A percentile compares a stretch with the other conserved stretches of the same genome.
Evolutionary conservation across 2,113 vertebrate genomes (phyloP).

Genomic region (Pteruthius melanotis): DNA sequence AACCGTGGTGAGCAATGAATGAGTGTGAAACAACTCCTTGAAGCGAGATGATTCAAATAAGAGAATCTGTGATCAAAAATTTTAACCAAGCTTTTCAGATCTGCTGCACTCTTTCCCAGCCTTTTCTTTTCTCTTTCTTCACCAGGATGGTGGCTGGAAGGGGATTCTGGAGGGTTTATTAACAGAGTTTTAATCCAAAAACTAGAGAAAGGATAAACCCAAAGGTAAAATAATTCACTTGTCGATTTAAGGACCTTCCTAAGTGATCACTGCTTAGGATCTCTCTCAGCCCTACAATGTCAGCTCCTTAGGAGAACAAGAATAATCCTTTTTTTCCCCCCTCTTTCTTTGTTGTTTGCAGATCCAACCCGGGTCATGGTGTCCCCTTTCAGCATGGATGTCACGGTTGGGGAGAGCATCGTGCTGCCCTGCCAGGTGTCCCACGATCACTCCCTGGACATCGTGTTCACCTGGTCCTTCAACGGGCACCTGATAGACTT

Average conservation of each 20-base stretch:
- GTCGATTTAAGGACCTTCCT: background rate
- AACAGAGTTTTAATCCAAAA: background rate
- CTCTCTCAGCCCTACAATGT: background rate
- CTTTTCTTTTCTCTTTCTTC: background rate
- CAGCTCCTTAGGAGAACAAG: background rate
- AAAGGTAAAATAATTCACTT: background rate
- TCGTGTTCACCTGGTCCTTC: conserved; percentile 94
- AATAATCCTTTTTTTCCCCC: accelerated
- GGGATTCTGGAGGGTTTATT: background rate
- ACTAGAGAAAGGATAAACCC: background rate
- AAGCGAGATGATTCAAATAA: background rate
- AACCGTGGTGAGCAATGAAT: background rate
- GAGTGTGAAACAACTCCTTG: background rate
- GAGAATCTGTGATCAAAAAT: background rate
- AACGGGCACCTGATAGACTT: conserved; percentile 95
- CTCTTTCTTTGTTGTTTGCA: conserved; percentile 47
- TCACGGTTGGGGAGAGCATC: conserved; percentile 94
- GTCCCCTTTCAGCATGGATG: conserved; percentile 87
- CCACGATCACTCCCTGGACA: conserved; percentile 89
- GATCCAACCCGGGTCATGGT: conserved; percentile 91
- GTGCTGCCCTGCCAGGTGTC: conserved; percentile 94
- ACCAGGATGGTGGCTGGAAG: background rate
- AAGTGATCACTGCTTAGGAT: background rate
- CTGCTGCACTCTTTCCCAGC: background rate
- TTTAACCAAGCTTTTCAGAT: background rate